Evolutionary conservation across 2,888 invertebrate genomes (phyloP).

Genomic region (Ormia ochracea): DNA sequence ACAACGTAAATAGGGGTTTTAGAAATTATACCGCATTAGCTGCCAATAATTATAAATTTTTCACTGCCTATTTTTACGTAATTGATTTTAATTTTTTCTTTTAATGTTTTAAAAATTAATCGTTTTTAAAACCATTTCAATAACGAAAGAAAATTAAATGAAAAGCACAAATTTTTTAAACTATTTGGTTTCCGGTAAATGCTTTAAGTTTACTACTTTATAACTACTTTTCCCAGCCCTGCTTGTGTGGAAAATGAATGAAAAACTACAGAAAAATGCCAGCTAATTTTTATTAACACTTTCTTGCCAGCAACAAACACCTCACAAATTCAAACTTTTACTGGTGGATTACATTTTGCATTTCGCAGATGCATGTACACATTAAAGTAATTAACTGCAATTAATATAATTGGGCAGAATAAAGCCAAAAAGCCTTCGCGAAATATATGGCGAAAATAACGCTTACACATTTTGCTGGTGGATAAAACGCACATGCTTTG

Average conservation of each 20-base stretch:
- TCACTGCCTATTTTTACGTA: no score
- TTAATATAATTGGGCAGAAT: neutral
- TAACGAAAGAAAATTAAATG: no score
- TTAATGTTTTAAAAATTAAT: no score
- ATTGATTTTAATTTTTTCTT: no score
- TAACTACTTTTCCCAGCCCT: neutral
- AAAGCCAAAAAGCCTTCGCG: neutral
- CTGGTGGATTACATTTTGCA: neutral
- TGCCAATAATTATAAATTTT: no score
- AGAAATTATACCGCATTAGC: no score
- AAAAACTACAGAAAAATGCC: neutral
- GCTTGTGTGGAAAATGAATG: neutral
- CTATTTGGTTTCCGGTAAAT: neutral
- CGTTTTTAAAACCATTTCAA: no score
- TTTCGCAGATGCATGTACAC: neutral
- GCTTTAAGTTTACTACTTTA: neutral
- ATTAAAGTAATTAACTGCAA: constrained; percentile 18
- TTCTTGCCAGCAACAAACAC: constrained; percentile 17
- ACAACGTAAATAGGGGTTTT: no score
- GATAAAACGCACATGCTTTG: no score
- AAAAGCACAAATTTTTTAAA: no score
- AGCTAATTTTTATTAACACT: constrained; percentile 8
- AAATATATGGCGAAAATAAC: no score
- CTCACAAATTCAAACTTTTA: constrained; percentile 12
- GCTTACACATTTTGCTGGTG: no score